phyloP scores from a whole-genome alignment of 2,797 vertebrate genomes.

The Notoglanidium macrostoma region DNA sequence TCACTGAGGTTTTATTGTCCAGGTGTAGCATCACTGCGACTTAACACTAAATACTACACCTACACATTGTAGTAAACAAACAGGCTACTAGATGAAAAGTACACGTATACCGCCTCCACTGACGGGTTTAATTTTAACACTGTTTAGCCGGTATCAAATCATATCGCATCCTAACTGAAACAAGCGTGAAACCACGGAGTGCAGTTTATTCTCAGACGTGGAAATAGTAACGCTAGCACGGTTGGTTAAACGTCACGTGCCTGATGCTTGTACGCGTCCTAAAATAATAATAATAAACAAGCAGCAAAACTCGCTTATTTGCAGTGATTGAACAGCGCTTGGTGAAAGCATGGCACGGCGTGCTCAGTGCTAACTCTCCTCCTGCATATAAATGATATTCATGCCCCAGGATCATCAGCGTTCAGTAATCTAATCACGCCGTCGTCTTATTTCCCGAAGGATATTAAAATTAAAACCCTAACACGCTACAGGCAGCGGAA shows the following conservation, averaged over 20 bases:
- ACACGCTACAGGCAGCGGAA: slow-evolving; percentile 32
- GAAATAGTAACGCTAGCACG: background rate
- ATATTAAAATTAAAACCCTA: background rate
- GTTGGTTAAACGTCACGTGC: too few relatives aligned
- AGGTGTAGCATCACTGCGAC: background rate
- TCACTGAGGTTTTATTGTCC: too few relatives aligned
- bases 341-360: background rate
- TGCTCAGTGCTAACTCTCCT: background rate
- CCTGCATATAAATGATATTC: background rate
- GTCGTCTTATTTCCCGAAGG: background rate
- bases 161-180: background rate
- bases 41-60: background rate
- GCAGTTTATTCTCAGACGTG: background rate
- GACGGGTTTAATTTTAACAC: background rate
- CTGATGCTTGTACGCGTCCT: background rate
- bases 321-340: background rate
- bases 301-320: background rate
- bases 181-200: background rate
- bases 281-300: background rate
- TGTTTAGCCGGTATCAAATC: background rate
- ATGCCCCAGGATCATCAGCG: background rate
- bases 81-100: background rate
- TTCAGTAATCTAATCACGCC: slow-evolving; percentile 13
- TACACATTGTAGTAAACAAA: background rate
- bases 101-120: background rate